Base-by-base conservation (phyloP, 37 sponge, comb jelly and placozoan species). In the Geodia barretti region DNA sequence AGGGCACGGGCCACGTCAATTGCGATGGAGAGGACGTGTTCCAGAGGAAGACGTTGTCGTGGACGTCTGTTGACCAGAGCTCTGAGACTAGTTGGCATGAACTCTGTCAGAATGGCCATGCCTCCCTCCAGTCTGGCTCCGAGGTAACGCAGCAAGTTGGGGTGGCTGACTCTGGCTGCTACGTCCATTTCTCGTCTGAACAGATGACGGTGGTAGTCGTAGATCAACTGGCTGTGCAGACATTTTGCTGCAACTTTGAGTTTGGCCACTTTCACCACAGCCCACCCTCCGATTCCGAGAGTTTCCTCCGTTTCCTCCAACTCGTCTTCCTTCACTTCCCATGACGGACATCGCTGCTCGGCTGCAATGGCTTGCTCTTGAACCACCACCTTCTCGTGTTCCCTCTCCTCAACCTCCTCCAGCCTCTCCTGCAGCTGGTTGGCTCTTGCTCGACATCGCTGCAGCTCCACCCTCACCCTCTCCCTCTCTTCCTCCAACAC, bases 241-340 rank as follows among this genome's bases (percentile, higher is more conserved):
- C 72, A 60, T 41, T 90, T 90, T 1, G 83, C 91, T 19, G 91
- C 91, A 25, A 90, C 91, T 39, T 79, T 67, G 37, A 83, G 82
- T 0, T 67, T 60, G 1, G 87, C 92, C 14, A 79, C 84, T 39
- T 67, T 72, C 64, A 91, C 88, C 39, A 58, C 62, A 7, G 82
- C 92, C 76, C 81, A 91, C 1, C 71, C 92, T 1, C 92, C 92
- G 35, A 31, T 73, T n/a, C 92, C 92, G 61, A 91, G 77, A 24
- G 68, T 37, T 4, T 74, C 63, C 4, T 72, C 41, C 11, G 84
- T 79, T 9, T 87, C 26, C 38, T 42, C 39, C 19, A 91, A 63
- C 71, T 91, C 88, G 37, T 82, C 61, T 41, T 73, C 54, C 21
- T 70, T 3, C 25, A 91, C 73, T 9, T 54, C 58, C 92, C 92